phyloP scores from a whole-genome alignment of 1,140 invertebrate genomes.

The Papilio xuthus region DNA sequence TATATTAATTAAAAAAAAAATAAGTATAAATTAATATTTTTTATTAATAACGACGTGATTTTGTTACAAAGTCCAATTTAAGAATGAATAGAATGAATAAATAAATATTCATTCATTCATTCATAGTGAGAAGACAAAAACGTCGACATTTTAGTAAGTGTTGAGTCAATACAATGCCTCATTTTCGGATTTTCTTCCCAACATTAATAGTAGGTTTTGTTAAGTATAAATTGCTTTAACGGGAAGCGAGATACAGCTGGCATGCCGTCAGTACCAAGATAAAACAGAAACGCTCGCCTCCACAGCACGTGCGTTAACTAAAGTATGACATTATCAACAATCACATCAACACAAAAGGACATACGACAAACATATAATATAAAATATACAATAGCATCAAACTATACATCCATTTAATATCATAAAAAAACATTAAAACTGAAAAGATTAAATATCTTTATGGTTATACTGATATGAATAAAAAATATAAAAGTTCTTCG shows the following conservation, averaged over 20 bases:
- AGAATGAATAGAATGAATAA: too few relatives aligned
- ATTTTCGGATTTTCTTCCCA: too few relatives aligned
- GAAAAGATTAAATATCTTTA: slow-evolving; percentile 22
- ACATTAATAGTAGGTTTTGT: too few relatives aligned
- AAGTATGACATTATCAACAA: slow-evolving; percentile 10
- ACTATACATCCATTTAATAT: background rate
- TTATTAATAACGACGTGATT: too few relatives aligned
- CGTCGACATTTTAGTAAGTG: too few relatives aligned
- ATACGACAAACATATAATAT: background rate
- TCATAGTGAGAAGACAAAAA: too few relatives aligned
- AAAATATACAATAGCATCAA: background rate
- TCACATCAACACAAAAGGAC: slow-evolving; percentile 23
- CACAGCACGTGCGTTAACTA: background rate
- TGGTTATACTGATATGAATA: background rate
- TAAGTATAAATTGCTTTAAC: background rate
- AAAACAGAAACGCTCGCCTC: background rate
- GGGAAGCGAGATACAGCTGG: background rate
- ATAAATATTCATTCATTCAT: too few relatives aligned
- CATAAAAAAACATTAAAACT: slow-evolving; percentile 14
- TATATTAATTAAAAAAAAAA: too few relatives aligned
- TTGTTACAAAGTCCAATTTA: too few relatives aligned
- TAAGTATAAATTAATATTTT: too few relatives aligned
- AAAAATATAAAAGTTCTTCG: slow-evolving; percentile 3
- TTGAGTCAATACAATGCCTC: too few relatives aligned
- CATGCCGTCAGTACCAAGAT: background rate